A percentile compares a stretch with the other conserved stretches of the same genome.
Evolutionary conservation across 1,140 invertebrate genomes (phyloP).

Genomic region (Drosophila kepulauana): DNA sequence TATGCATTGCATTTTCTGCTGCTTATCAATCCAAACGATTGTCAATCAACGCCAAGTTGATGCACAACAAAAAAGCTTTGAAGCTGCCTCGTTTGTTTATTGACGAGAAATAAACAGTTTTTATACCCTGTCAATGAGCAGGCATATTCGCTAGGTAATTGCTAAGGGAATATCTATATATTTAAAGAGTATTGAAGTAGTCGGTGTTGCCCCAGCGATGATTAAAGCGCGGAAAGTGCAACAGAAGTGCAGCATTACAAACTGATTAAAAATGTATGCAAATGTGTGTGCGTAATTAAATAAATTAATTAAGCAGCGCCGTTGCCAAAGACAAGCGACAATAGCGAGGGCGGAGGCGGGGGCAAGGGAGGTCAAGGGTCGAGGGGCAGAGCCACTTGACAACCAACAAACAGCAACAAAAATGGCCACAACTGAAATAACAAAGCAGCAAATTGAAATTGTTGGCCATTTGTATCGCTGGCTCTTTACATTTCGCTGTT

Average conservation of each 20-base stretch:
- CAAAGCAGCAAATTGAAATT: constrained; percentile 62
- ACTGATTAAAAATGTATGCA: constrained; percentile 75
- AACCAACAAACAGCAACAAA: constrained; percentile 39
- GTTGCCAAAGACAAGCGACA: constrained; percentile 4
- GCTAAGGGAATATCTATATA: not conserved
- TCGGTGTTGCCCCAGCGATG: not conserved
- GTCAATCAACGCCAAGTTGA: constrained; percentile 43
- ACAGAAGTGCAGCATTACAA: constrained; percentile 57
- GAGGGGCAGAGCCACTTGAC: constrained; percentile 30
- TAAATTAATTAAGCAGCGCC: constrained; percentile 74
- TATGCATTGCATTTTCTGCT: constrained; percentile 42
- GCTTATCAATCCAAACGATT: constrained; percentile 43
- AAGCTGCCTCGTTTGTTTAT: not conserved
- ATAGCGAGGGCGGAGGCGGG: not conserved
- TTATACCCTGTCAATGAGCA: not conserved
- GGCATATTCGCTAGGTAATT: not conserved
- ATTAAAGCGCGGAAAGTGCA: constrained; percentile 46
- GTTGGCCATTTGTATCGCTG: constrained; percentile 48
- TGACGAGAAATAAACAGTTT: constrained; percentile 15
- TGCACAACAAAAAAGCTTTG: not conserved
- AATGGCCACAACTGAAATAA: constrained; percentile 58
- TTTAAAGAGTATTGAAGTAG: not conserved
- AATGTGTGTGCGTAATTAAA: constrained; percentile 77
- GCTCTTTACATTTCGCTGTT: constrained; percentile 15
- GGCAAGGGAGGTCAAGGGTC: not conserved